Evolutionary conservation across 2,888 invertebrate species (phyloP), one percentile per base, ranked within the genome.

Genomic region (Lucinisca nassula): DNA sequence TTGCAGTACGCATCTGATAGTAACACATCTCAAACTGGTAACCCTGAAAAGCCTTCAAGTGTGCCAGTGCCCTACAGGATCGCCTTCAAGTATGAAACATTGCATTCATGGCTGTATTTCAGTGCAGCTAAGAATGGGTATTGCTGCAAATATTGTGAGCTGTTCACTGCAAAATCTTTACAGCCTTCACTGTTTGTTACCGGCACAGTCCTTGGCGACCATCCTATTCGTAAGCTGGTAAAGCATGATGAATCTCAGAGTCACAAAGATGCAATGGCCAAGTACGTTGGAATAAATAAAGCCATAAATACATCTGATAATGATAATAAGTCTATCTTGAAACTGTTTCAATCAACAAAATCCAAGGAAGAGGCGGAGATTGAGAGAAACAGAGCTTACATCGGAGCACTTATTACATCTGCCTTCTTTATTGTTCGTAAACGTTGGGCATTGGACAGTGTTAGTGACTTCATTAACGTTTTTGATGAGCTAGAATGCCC

Each of bases 191-290:
- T 55, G 24, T 72, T 78, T 40, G 45, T 79, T 24, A 55, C 38
- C 21, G 58, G 83, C 32, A 79, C 78, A 55, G 1, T 24, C 4
- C 72, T 73, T 58, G 83, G 83, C 1, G 73, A 55, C 24, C 83
- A 83, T 73, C 84, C 84, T 21, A 27, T 17, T 17, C 24, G 84
- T 24, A 79, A 78, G 38, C 49, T 79, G n/a, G 61, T 45, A 24
- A 76, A 61, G 21, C 83, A 83, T 35, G 45, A 72, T 6, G 17
- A 30, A 2, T 37, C 78, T 40, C 21, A 73, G 17, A 12, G 8
- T 12, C 83, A 83, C 35, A 30, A 55, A 35, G 37, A 35, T 32
- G 58, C 84, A 6, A 21, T 21, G 32, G 17, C 37, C 21, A 77
- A 27, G 30, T 74, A 77, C 32, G n/a, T n/a, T n/a, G n/a, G n/a